Conservation (phyloP, 2,888 invertebrate genomes). For the Apoda limacodes region DNA sequence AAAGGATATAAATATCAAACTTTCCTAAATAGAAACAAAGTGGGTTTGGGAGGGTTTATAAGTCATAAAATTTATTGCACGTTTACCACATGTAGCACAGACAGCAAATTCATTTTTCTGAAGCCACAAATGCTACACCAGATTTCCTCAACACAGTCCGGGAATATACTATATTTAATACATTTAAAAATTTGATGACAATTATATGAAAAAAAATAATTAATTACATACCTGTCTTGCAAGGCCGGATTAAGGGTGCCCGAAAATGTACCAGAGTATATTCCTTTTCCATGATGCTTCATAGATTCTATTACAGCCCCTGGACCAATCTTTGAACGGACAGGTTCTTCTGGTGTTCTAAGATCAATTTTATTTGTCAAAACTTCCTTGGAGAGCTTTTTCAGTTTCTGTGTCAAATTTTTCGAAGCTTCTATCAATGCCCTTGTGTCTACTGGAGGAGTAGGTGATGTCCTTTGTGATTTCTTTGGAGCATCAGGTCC, state of each 20-base stretch:
- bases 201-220: conserved; percentile 9
- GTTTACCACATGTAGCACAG: too few relatives aligned
- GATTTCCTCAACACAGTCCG: too few relatives aligned
- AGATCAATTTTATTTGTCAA: conserved; percentile 75
- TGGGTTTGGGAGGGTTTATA: too few relatives aligned
- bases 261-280: conserved; percentile 96
- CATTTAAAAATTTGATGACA: too few relatives aligned
- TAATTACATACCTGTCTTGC: conserved; percentile 76
- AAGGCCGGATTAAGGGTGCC: conserved; percentile 94
- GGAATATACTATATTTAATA: too few relatives aligned
- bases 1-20: too few relatives aligned
- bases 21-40: too few relatives aligned
- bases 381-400: conserved; percentile 90
- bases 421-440: conserved; percentile 91
- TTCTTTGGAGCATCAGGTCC: conserved; percentile 51
- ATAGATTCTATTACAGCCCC: conserved; percentile 92
- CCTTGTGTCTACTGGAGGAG: conserved; percentile 72
- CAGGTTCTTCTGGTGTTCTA: conserved; percentile 56
- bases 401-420: conserved; percentile 90
- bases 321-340: conserved; percentile 56
- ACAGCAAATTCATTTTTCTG: too few relatives aligned
- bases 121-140: too few relatives aligned
- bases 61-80: too few relatives aligned
- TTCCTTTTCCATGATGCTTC: conserved; percentile 94
- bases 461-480: conserved; percentile 40